A percentile compares a stretch with the other conserved stretches of the same genome.
Evolutionary conservation across 2,113 vertebrate species (phyloP).

Genomic region (Murina feae): DNA sequence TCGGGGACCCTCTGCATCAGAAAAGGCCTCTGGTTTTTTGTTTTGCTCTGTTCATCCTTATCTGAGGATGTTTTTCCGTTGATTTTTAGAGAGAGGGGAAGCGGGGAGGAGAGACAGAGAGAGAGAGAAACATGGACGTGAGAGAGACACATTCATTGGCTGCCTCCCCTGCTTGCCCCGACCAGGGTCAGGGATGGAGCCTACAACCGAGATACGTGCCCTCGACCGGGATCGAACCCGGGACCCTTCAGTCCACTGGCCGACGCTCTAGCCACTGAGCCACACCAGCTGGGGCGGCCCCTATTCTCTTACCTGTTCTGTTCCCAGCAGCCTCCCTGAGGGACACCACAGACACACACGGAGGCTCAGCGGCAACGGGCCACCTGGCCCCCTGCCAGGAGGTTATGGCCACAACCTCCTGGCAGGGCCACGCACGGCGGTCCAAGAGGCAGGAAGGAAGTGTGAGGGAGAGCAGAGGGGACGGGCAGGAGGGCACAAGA

Average conservation of each 20-base stretch:
- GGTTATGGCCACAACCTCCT: neutral
- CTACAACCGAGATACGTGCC: too few relatives aligned
- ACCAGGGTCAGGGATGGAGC: too few relatives aligned
- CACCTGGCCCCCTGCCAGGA: rapidly evolving
- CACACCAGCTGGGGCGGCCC: neutral
- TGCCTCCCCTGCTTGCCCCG: too few relatives aligned
- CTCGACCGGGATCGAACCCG: too few relatives aligned
- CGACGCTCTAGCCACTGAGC: too few relatives aligned
- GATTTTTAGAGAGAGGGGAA: too few relatives aligned
- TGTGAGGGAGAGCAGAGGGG: neutral
- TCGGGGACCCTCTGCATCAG: neutral
- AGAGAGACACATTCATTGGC: too few relatives aligned
- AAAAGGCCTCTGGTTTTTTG: neutral
- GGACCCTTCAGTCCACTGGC: too few relatives aligned
- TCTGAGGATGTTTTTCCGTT: too few relatives aligned
- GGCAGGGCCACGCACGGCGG: neutral
- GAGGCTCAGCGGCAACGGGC: neutral
- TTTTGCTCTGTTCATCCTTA: neutral
- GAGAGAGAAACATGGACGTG: too few relatives aligned
- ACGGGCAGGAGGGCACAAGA: rapidly evolving
- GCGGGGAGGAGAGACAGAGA: too few relatives aligned
- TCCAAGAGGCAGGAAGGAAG: neutral
- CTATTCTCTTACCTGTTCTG: neutral
- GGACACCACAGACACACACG: neutral
- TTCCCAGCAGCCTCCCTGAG: neutral